Percentiles rank a stretch among this genome's conserved stretches.
These are phyloP conservation scores for Antitype chi DNA, from an alignment of 2,888 invertebrate genomes.

Conservation along the genomic window DNA sequence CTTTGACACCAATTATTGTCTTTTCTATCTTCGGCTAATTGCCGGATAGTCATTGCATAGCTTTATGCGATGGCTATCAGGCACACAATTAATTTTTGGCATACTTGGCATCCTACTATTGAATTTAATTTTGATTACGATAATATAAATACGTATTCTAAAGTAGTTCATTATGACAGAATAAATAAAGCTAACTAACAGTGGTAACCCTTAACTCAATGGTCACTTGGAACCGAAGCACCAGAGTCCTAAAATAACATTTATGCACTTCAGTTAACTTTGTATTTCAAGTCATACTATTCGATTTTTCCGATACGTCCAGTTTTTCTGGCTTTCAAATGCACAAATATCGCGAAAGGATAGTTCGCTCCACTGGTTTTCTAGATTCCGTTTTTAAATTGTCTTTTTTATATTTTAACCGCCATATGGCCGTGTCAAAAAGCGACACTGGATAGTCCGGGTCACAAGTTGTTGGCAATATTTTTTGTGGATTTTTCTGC, in stretches of 20 bases:
- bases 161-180: neutral
- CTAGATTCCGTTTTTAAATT: slow-evolving; percentile 44
- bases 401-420: slow-evolving; percentile 46
- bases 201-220: slow-evolving; percentile 2
- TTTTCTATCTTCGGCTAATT: neutral
- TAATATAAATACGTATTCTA: too few relatives aligned
- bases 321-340: slow-evolving; percentile 39
- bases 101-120: too few relatives aligned
- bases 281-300: slow-evolving; percentile 16
- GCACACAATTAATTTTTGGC: neutral
- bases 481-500: slow-evolving; percentile 32
- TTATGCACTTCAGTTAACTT: slow-evolving; percentile 23
- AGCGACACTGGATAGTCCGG: slow-evolving; percentile 22
- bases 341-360: slow-evolving; percentile 42
- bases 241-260: slow-evolving; percentile 33
- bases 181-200: neutral
- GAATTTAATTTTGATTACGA: too few relatives aligned
- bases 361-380: slow-evolving; percentile 33
- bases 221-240: slow-evolving; percentile 1
- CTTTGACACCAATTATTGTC: too few relatives aligned
- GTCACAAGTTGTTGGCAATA: slow-evolving; percentile 24
- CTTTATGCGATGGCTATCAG: neutral
- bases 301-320: slow-evolving; percentile 26
- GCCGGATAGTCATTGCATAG: too few relatives aligned
- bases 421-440: slow-evolving; percentile 47